Percentiles rank a stretch among this genome's conserved stretches.
These are phyloP conservation scores for Aphis gossypii DNA, from an alignment of 1,140 invertebrate genomes.

Conservation along the genomic window DNA sequence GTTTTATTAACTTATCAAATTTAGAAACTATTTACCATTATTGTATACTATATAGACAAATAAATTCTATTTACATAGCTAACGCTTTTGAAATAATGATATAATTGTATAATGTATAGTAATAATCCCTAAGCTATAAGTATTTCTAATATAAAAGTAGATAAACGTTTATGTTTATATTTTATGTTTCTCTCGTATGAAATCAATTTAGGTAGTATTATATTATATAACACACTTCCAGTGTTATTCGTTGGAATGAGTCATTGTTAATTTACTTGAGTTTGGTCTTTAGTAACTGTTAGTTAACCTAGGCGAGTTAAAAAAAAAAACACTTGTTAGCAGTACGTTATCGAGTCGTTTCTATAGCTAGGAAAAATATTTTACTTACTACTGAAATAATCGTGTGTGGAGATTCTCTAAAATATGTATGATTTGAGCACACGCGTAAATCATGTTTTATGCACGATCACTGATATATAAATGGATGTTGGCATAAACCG, in stretches of 20 bases:
- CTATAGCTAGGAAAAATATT: neutral
- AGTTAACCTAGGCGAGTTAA: neutral
- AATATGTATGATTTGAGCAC: neutral
- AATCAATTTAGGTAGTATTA: no score
- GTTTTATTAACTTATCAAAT: neutral
- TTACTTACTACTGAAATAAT: neutral
- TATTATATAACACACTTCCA: neutral
- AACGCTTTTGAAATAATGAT: neutral
- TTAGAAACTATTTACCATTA: neutral
- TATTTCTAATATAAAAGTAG: neutral
- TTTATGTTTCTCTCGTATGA: neutral
- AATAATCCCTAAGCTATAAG: neutral
- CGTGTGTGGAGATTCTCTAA: neutral
- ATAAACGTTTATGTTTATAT: neutral
- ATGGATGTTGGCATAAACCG: neutral
- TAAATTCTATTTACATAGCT: neutral
- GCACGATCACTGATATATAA: neutral
- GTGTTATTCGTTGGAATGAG: neutral
- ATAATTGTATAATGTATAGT: neutral
- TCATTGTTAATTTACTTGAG: neutral
- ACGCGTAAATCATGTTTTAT: neutral
- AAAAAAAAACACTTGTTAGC: neutral
- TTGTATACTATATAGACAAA: neutral
- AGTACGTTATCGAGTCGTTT: neutral
- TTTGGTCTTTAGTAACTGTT: neutral